Base-by-base conservation (phyloP, 2,888 invertebrate species). In the Stomorhina lunata region DNA sequence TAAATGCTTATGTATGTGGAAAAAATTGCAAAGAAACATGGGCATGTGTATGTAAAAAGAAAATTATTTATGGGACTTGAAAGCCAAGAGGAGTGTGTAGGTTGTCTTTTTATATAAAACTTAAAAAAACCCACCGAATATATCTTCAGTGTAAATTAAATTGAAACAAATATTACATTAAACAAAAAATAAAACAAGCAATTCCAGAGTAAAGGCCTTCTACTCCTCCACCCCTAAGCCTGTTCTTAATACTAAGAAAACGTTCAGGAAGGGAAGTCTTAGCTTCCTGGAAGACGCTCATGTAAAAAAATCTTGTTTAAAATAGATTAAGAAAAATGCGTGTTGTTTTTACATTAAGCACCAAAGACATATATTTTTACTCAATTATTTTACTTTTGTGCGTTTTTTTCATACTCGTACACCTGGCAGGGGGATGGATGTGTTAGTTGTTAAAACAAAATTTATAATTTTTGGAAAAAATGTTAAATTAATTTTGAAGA, bases 91-190 rank as follows among this genome's bases (percentile, higher is more conserved):
- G 22, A 22, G 45, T 20, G 45, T 48, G 22, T n/a, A n/a, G n/a
- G n/a, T n/a, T 48, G 20, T 48, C 45, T 48, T 48, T 48, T 48
- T 2, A 48, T 48, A 43, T 43, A 48, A 9, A 48, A 48, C 20
- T 20, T 10, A 22, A 55, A 12, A 55, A 72, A n/a, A n/a, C n/a
- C n/a, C n/a, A 37, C 10, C 2, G 37, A 12, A 20, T 43, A 32
- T 50, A 63, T 53, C 48, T 77, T 72, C 59, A 25, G 50, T 63
- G 53, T 72, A 68, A 77, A 72, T 81, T 77, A 77, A 77, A 81
- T 81, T 76, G 76, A 65, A 76, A 66, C 59, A 65, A 76, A 80
- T 78, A 71, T 78, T 79, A 69, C 63, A 75, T 69, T 80, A 57
- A 43, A n/a, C n/a, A n/a, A 10, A 53, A 43, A 53, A 63, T 50